Evolutionary conservation across 2,888 invertebrate species (phyloP).

Genomic region (Megastigmus dorsalis): DNA sequence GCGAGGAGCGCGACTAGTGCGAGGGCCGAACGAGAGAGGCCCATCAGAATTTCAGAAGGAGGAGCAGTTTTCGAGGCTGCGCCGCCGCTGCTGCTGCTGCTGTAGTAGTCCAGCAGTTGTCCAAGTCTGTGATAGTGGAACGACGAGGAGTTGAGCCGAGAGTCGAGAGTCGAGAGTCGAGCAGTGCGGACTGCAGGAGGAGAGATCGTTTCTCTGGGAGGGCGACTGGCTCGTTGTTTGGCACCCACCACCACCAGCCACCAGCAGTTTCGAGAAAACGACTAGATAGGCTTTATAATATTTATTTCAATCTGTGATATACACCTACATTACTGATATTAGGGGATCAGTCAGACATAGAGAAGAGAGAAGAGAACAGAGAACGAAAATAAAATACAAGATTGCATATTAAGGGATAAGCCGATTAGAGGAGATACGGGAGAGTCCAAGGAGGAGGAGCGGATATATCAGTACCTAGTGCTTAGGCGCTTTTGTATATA

Average conservation of each 20-base stretch:
- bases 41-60: no score
- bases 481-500: conserved; percentile 72
- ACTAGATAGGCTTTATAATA: conserved; percentile 71
- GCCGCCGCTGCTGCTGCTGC: conserved; percentile 52
- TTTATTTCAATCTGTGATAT: conserved; percentile 75
- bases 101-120: conserved; percentile 63
- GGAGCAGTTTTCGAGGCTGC: no score
- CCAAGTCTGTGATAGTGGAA: conserved; percentile 72
- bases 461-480: conserved; percentile 65
- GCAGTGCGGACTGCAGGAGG: no score
- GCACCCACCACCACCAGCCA: conserved; percentile 5
- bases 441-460: conserved; percentile 56
- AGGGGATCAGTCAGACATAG: conserved; percentile 33
- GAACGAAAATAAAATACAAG: no score
- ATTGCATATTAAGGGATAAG: no score
- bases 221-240: no score
- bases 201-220: no score
- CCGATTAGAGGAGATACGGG: no score
- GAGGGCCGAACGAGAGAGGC: no score
- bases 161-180: no score
- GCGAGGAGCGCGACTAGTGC: background rate
- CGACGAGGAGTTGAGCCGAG: no score
- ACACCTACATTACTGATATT: conserved; percentile 58
- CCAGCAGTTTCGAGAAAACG: conserved; percentile 42
- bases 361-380: conserved; percentile 34